Evolutionary conservation across 2,888 invertebrate genomes (phyloP), one percentile per base, ranked within the genome.

Genomic region (Nipponacmea schrenckii): DNA sequence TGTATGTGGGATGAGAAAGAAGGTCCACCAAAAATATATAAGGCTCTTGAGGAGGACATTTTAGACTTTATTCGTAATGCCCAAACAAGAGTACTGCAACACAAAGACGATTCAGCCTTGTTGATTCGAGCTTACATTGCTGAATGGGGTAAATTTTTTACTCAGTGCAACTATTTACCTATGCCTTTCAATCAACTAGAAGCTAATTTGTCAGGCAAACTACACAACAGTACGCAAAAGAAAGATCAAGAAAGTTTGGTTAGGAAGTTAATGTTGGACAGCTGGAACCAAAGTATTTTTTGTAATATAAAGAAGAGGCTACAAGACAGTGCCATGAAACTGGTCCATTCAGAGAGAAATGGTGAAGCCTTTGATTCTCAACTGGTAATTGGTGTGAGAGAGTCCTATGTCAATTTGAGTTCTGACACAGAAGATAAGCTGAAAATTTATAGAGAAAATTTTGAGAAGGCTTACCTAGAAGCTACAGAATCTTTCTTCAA

Each of bases 71-170:
- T 98, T 80, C 94, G 94, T 86, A 94, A 96, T 88, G 97, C 97
- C 45, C 96, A 97, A 89, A 92, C 92, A 84, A 86, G 96, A 83
- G 97, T 99, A 1, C 91, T 96, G 78, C 93, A 95, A 0, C 95
- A 97, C 86, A 92, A 95, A 77, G 97, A 98, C 86, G 98, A 98
- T 84, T 96, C 97, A 87, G 96, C 97, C 0, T 91, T 99, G 50
- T 91, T 99, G 10, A 56, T 56, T 24, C 96, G 96, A 89, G 95
- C 97, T 0, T 99, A 99, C 89, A 98, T 98, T 82, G 93, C 94
- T 8, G 98, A 99, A 90, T 99, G 99, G 99, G 93, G 96, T 67
- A 97, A 96, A 88, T 99, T 98, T 91, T 98, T 97, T 88, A 95
- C 96, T 5, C 98, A 99, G 89, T 97, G 98, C 90, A 95, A 95